phyloP scores from a whole-genome alignment of 1,140 invertebrate genomes.

The Pollicipes pollicipes region DNA sequence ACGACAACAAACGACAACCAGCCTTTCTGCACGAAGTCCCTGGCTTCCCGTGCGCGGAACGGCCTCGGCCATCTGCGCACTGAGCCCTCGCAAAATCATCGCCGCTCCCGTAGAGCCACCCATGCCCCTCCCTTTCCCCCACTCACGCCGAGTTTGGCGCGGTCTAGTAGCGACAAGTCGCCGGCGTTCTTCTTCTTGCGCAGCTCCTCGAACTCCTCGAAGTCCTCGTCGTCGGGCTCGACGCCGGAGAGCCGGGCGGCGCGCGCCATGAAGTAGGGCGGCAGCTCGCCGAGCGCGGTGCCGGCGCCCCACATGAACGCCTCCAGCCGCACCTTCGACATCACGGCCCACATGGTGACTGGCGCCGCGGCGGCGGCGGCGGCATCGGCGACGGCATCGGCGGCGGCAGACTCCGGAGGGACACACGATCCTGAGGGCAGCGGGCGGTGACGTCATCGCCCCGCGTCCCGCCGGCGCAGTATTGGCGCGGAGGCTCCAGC shows the following conservation, averaged over 20 bases:
- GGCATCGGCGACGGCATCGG: no score
- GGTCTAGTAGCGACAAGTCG: slow-evolving; percentile 24
- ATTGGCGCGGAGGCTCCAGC: no score
- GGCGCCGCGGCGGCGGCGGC: slow-evolving; percentile 8
- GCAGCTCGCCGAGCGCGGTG: slow-evolving; percentile 90
- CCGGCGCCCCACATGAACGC: slow-evolving; percentile 96
- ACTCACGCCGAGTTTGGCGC: slow-evolving; percentile 16
- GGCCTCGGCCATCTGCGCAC: no score
- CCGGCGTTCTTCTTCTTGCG: slow-evolving; percentile 38
- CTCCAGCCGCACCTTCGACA: slow-evolving; percentile 91
- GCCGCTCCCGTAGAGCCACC: no score
- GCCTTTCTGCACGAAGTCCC: no score
- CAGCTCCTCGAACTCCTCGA: slow-evolving; percentile 52
- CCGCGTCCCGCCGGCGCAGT: no score
- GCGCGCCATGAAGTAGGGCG: slow-evolving; percentile 91
- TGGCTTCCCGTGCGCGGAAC: no score
- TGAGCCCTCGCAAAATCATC: no score
- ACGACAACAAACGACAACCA: no score
- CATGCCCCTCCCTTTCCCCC: slow-evolving; percentile 2
- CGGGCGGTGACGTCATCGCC: slow-evolving; percentile 31
- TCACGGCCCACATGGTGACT: slow-evolving; percentile 59
- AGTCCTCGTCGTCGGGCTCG: slow-evolving; percentile 48
- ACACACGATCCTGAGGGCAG: slow-evolving; percentile 25
- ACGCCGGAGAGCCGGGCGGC: slow-evolving; percentile 59
- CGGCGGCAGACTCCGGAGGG: no score